Evolutionary conservation across 1,140 invertebrate species (phyloP).

Genomic region (Solen grandis): DNA sequence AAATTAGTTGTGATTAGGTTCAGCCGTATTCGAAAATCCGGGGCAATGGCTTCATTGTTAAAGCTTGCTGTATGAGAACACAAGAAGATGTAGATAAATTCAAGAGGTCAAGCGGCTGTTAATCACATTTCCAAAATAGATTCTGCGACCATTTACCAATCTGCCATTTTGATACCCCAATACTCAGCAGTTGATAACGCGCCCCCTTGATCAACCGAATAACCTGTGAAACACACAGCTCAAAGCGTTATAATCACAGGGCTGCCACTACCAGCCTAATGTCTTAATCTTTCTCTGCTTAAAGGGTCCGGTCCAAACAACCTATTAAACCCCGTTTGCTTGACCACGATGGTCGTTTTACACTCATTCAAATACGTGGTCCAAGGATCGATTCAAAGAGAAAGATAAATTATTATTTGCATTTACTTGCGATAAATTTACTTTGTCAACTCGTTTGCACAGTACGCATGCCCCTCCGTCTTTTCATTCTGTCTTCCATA

Average conservation of each 20-base stretch:
- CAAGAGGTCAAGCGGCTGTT: too few relatives aligned
- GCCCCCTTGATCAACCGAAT: too few relatives aligned
- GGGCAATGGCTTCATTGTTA: too few relatives aligned
- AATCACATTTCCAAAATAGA: too few relatives aligned
- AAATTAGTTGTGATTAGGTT: too few relatives aligned
- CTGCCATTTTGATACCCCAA: too few relatives aligned
- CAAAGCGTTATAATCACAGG: constrained; percentile 12
- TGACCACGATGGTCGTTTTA: constrained; percentile 10
- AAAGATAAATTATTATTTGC: constrained; percentile 13
- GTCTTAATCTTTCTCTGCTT: neutral
- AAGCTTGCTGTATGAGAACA: too few relatives aligned
- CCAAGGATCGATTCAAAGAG: neutral
- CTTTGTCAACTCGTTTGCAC: constrained; percentile 23
- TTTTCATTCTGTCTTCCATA: constrained; percentile 1
- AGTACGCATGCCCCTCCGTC: constrained; percentile 14
- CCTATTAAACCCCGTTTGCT: constrained; percentile 3
- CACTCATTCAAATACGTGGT: neutral
- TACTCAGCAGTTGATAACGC: too few relatives aligned
- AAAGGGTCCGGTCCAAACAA: constrained; percentile 9
- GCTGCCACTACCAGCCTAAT: neutral
- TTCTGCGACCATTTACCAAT: too few relatives aligned
- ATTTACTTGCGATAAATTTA: constrained; percentile 9
- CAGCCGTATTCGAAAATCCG: too few relatives aligned
- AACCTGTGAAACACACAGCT: neutral
- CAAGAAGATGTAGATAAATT: too few relatives aligned